A percentile compares a stretch with the other conserved stretches of the same genome.
Evolutionary conservation across 2,113 vertebrate species (phyloP).

Genomic region (Ifrita kowaldi): DNA sequence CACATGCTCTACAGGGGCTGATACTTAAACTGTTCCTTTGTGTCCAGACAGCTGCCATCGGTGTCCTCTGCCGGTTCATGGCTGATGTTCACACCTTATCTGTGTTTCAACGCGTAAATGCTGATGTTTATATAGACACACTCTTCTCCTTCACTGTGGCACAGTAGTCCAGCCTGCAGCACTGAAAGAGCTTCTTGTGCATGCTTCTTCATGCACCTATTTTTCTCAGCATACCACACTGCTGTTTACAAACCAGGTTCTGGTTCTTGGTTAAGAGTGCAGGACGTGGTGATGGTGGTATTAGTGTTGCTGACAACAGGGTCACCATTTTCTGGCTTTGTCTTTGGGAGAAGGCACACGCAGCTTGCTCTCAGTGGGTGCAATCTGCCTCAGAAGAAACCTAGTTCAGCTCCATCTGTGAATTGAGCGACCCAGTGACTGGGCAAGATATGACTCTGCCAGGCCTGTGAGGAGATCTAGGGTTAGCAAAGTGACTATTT

Average conservation of each 20-base stretch:
- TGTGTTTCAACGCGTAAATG: background rate
- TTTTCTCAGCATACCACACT: background rate
- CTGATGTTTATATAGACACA: background rate
- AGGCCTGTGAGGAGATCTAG: background rate
- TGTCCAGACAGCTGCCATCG: rapidly evolving
- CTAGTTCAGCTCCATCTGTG: background rate
- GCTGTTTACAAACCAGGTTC: background rate
- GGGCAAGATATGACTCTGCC: background rate
- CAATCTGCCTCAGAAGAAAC: background rate
- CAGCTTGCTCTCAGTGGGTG: background rate
- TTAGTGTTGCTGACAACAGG: background rate
- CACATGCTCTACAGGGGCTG: background rate
- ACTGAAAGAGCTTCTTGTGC: background rate
- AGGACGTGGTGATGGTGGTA: background rate
- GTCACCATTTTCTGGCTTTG: background rate
- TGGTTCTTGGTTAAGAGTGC: background rate
- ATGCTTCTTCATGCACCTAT: background rate
- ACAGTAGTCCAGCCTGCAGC: background rate
- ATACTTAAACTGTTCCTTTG: background rate
- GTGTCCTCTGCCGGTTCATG: background rate
- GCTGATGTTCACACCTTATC: background rate
- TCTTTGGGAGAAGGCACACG: background rate
- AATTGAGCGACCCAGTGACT: background rate
- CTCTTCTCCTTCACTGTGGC: background rate
- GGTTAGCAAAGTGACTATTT: background rate